phyloP scores from a whole-genome alignment of 2,113 vertebrate genomes.

The Mungos mungo region DNA sequence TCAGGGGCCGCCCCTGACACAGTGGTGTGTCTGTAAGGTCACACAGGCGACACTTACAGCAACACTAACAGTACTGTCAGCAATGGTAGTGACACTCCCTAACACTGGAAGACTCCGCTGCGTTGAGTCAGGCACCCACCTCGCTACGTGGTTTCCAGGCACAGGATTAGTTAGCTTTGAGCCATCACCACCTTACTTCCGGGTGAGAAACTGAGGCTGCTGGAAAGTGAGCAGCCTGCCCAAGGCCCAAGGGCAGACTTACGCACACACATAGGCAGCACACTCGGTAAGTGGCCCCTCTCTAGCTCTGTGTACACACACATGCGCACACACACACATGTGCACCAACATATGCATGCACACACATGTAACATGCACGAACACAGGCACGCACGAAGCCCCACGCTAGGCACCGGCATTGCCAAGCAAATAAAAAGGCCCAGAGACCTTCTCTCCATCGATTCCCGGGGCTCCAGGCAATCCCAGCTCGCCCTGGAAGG shows the following conservation, averaged over 20 bases:
- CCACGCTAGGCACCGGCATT: neutral
- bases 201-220: neutral
- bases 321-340: rapidly evolving
- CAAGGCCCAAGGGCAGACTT: neutral
- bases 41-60: too few relatives aligned
- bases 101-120: neutral
- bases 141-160: neutral
- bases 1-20: neutral
- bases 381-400: neutral
- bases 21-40: rapidly evolving
- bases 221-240: too few relatives aligned
- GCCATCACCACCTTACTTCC: neutral
- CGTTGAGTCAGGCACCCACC: neutral
- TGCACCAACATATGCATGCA: too few relatives aligned
- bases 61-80: rapidly evolving
- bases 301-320: neutral
- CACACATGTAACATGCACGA: neutral
- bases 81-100: rapidly evolving
- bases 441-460: constrained; percentile 91
- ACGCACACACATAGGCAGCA: rapidly evolving
- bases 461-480: constrained; percentile 91
- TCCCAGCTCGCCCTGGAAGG: constrained; percentile 92
- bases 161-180: neutral
- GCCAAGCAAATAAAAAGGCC: neutral
- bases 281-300: neutral